Evolutionary conservation across 2,888 invertebrate genomes (phyloP).

Genomic region (Dermolepida albohirtum): DNA sequence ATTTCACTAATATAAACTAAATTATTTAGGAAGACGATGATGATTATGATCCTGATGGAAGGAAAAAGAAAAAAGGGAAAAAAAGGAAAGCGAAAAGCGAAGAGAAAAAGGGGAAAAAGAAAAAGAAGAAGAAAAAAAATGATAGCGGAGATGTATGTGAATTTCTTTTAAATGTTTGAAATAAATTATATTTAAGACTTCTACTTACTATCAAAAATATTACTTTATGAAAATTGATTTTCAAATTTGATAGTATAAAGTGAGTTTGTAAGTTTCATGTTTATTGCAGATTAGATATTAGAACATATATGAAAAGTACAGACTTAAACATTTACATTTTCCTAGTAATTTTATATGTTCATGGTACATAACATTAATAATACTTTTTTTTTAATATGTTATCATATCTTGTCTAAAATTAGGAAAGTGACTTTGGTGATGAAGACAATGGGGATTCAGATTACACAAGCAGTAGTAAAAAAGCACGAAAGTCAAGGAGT

Average conservation of each 20-base stretch:
- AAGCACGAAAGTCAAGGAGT: slow-evolving; percentile 71
- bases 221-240: background rate
- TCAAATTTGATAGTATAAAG: background rate
- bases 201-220: no score
- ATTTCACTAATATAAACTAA: slow-evolving; percentile 35
- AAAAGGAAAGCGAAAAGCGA: slow-evolving; percentile 92
- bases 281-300: no score
- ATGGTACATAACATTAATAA: no score
- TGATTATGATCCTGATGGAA: slow-evolving; percentile 85
- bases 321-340: no score
- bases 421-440: slow-evolving; percentile 80
- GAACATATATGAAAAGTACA: no score
- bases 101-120: slow-evolving; percentile 92
- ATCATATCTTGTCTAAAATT: background rate
- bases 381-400: no score
- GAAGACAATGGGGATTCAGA: slow-evolving; percentile 81
- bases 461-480: slow-evolving; percentile 76
- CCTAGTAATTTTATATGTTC: no score
- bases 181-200: no score
- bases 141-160: slow-evolving; percentile 82
- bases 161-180: slow-evolving; percentile 1
- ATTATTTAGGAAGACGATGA: slow-evolving; percentile 80
- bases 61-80: slow-evolving; percentile 93
- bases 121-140: slow-evolving; percentile 94
- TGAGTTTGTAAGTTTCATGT: no score